Base-by-base conservation (phyloP, 2,888 invertebrate species). In the Stenchaetothrips biformis region DNA sequence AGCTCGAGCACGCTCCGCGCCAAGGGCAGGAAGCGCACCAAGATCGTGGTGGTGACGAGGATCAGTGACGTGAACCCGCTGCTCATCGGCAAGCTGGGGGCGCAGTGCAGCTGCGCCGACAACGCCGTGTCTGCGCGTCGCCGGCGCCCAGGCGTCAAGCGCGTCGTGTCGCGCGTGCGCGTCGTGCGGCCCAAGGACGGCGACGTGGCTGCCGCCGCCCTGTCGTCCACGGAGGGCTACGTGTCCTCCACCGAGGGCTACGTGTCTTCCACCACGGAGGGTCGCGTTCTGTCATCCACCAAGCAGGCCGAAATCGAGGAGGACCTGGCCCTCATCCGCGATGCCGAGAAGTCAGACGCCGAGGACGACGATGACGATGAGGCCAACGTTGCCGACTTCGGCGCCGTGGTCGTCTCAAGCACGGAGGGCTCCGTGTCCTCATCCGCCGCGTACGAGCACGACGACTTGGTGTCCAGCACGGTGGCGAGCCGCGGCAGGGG, bases 1-100 rank as follows among this genome's bases (percentile, higher is more conserved):
- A n/a, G 67, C 74, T 74, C 67, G 67, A 74, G 67, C 67, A 74
- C 67, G 21, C 21, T 74, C 9, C 67, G 81, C 74, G 79, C 81
- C 27, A 67, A 79, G 48, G 79, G 79, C 79, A 83, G 82, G 78
- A 83, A 82, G 74, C 82, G 82, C 77, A 80, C 82, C 47, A 83
- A 84, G 80, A 84, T 85, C n/a, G 84, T 85, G 2, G 84, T 85
- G n/a, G 84, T 85, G 9, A 84, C 84, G 0, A 81, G 92, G 85
- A 89, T 92, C 82, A 93, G 92, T 83, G 93, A 93, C 83, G 90
- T 92, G 83, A 92, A 93, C 85, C 93, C 93, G 0, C 86, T 93
- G 11, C 87, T 93, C 25, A 89, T 93, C 0, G 90, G 91, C 74
- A 93, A 93, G 87, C 87, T 93, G 16, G 92, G 92, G 4, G 93